phyloP scores from a whole-genome alignment of 2,888 invertebrate genomes.

The Drosophila paramelanica region DNA sequence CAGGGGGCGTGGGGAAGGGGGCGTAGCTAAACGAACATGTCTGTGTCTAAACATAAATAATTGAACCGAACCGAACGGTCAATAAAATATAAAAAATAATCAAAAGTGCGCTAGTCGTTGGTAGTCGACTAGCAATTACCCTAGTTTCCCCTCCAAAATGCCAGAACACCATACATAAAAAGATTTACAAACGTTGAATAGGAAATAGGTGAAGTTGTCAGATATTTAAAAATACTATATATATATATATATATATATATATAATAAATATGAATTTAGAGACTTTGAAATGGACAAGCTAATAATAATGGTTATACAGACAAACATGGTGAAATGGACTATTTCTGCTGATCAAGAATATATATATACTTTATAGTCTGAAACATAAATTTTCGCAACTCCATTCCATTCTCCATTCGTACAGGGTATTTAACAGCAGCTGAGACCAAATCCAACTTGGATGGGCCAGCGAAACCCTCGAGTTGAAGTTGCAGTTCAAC shows the following conservation, averaged over 20 bases:
- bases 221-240: no score
- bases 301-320: no score
- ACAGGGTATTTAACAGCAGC: slow-evolving; percentile 14
- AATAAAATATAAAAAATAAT: slow-evolving; percentile 37
- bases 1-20: neutral
- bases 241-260: no score
- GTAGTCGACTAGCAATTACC: neutral
- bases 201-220: no score
- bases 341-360: no score
- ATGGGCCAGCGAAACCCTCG: slow-evolving; percentile 41
- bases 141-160: neutral
- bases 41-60: slow-evolving; percentile 56
- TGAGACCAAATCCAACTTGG: slow-evolving; percentile 31
- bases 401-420: neutral
- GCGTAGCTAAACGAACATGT: slow-evolving; percentile 21
- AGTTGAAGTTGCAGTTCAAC: slow-evolving; percentile 17
- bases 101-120: neutral
- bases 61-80: slow-evolving; percentile 63
- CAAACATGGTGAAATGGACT: no score
- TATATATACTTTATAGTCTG: no score
- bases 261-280: no score
- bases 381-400: no score
- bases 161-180: no score
- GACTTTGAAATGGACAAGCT: no score
- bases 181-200: no score